Conservation (phyloP, 2,113 vertebrate species). For the Sceloporus undulatus region DNA sequence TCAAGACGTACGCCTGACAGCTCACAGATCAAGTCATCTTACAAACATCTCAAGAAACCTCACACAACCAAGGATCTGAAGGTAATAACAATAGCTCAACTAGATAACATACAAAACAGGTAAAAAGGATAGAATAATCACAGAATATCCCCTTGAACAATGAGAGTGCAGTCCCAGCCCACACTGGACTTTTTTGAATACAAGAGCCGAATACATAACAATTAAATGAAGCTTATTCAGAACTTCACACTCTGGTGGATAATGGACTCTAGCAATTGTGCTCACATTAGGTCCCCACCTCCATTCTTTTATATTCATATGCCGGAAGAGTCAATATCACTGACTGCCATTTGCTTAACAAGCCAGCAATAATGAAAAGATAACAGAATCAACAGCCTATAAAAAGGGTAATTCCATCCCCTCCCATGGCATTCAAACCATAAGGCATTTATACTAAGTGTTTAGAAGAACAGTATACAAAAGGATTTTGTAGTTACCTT, state of each 20-base stretch:
- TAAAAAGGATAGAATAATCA: neutral
- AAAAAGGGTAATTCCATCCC: conserved; percentile 10
- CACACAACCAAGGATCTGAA: neutral
- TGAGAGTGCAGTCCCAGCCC: neutral
- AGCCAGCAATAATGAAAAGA: conserved; percentile 29
- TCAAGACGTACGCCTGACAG: conserved; percentile 10
- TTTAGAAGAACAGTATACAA: neutral
- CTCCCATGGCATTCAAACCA: conserved; percentile 7
- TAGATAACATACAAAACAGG: fast-evolving
- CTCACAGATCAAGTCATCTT: neutral
- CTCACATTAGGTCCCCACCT: conserved; percentile 5
- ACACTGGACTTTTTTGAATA: conserved; percentile 3
- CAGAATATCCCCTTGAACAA: neutral
- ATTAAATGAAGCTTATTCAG: conserved; percentile 17
- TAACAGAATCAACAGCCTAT: conserved; percentile 40
- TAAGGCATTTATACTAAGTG: neutral
- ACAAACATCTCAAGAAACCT: neutral
- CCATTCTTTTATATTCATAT: conserved; percentile 25
- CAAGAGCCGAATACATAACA: neutral
- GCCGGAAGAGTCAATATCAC: conserved; percentile 26
- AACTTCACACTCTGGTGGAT: conserved; percentile 6
- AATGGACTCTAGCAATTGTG: conserved; percentile 34
- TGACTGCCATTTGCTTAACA: conserved; percentile 17
- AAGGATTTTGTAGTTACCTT: no score
- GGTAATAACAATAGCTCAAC: neutral